These are phyloP conservation scores for Junco hyemalis DNA, from an alignment of 2,113 vertebrate genomes.

Conservation along the genomic window DNA sequence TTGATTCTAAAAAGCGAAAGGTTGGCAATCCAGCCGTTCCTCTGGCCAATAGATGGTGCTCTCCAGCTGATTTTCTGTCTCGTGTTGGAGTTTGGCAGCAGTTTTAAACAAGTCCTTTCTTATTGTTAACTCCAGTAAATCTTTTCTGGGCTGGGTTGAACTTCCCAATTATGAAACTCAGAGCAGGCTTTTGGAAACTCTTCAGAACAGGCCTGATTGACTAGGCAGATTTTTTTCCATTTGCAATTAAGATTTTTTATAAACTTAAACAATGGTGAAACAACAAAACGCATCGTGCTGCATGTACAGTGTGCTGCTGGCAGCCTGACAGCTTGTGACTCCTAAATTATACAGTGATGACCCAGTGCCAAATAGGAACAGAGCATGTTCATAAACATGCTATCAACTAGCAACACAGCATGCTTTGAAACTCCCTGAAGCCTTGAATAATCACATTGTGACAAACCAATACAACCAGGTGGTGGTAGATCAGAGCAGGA, in stretches of 20 bases:
- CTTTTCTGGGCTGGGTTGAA: not conserved
- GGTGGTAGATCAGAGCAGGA: not conserved
- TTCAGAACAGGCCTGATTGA: slow-evolving; percentile 11
- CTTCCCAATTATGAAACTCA: not conserved
- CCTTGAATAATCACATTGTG: not conserved
- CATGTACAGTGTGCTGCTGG: slow-evolving; percentile 1
- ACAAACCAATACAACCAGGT: not conserved
- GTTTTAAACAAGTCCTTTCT: not conserved
- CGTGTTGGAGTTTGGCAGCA: not conserved
- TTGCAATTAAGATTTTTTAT: slow-evolving; percentile 35
- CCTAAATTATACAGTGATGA: not conserved
- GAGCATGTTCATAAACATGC: not conserved
- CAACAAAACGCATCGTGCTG: not conserved
- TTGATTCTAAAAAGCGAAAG: fast-evolving
- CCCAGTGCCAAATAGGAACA: not conserved
- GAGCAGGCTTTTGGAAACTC: not conserved
- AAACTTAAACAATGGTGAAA: not conserved
- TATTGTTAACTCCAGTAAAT: not conserved
- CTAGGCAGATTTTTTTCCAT: slow-evolving; percentile 9
- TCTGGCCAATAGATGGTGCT: slow-evolving; percentile 51
- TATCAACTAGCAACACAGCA: not conserved
- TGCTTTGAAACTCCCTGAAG: not conserved
- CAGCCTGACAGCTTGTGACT: not conserved
- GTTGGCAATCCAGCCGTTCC: not conserved
- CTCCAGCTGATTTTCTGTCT: slow-evolving; percentile 1